Evolutionary conservation across 2,888 invertebrate genomes (phyloP), one percentile per base, ranked within the genome.

Genomic region (Eupithecia vulgata): DNA sequence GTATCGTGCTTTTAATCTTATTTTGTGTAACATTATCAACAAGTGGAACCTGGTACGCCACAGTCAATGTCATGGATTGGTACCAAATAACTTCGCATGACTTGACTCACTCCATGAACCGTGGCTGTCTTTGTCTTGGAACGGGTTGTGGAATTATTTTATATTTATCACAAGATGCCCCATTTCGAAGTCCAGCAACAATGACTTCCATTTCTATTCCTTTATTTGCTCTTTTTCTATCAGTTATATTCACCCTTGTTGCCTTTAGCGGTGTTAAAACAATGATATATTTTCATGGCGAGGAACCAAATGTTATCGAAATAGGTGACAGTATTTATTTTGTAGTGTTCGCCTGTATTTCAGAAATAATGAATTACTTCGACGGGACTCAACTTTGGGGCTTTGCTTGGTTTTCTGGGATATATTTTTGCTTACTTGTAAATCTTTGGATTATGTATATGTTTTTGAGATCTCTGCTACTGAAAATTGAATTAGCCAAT

Each of bases 241-340:
- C 87, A 45, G 57, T 88, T 15, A 80, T 89, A 75, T 82, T 88
- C 13, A 81, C 87, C 34, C 82, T 92, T 21, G 87, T 92, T 72
- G 79, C 86, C 6, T 92, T 87, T 76, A 89, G 87, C 71, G 92
- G 91, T 17, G 86, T 93, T 21, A 91, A 90, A 84, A 88, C 88
- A 5, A 91, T 94, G 89, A 89, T 91, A 34, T 93, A 89, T 76
- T 93, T 87, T 77, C 93, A 93, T 68, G 92, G 92, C 0, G 89
- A 91, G 82, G 91, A 92, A 79, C 87, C 88, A 81, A 89, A 89
- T 71, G 82, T 92, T 12, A 81, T 92, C 62, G 93, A 93, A 86
- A 75, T 87, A 6, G 89, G 89, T 3, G 74, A 79, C 1, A 88
- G 82, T 78, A 72, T 81, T 5, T 91, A 83, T 77, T 93, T 93